Conservation (phyloP, 1,140 invertebrate genomes). For the Euura lappo region DNA sequence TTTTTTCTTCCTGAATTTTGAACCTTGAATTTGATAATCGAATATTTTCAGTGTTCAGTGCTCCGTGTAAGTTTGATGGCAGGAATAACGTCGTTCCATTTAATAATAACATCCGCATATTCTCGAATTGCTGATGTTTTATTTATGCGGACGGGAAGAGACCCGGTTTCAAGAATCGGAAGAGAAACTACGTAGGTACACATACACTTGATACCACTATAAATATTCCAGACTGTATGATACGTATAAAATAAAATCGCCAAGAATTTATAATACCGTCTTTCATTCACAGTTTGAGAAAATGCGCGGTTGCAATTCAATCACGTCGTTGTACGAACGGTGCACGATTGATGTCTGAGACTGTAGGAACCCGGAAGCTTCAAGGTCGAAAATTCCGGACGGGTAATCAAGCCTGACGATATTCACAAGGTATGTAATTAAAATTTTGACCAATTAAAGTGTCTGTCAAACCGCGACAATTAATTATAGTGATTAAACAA, state of each 20-base stretch:
- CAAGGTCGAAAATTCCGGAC: not conserved
- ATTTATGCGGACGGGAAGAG: too few species aligned
- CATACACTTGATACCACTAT: not conserved
- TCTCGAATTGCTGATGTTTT: too few species aligned
- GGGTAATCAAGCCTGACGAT: not conserved
- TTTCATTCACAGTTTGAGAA: not conserved
- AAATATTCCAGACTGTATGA: not conserved
- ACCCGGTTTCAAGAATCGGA: too few species aligned
- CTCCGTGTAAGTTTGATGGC: too few species aligned
- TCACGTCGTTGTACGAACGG: not conserved
- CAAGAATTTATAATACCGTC: not conserved
- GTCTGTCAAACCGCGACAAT: slow-evolving; percentile 8
- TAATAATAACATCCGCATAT: too few species aligned
- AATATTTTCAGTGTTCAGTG: too few species aligned
- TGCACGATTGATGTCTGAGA: not conserved
- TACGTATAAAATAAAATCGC: not conserved
- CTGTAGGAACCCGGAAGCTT: not conserved
- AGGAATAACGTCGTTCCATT: too few species aligned
- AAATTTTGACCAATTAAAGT: slow-evolving; percentile 9
- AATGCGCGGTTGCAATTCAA: not conserved
- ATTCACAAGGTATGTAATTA: not conserved
- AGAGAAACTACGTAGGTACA: too few species aligned
- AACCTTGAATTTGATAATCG: too few species aligned
- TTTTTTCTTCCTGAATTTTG: too few species aligned
- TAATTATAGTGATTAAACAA: slow-evolving; percentile 15